phyloP scores from a whole-genome alignment of 2,113 vertebrate genomes.

The Cebus imitator region DNA sequence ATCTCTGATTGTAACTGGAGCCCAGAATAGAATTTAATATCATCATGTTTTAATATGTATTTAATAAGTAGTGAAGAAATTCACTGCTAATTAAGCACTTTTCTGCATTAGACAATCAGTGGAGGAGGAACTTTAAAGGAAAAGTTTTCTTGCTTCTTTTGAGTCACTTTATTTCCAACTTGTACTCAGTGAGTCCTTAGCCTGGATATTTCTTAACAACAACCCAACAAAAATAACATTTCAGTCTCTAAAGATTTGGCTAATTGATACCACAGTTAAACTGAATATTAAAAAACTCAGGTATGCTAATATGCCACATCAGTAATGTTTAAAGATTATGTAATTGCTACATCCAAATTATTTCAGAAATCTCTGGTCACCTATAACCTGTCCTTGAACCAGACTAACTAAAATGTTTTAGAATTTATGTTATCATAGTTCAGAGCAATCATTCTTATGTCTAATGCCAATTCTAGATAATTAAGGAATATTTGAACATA shows the following conservation, averaged over 20 bases:
- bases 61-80: not conserved
- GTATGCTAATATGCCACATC: not conserved
- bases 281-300: constrained; percentile 10
- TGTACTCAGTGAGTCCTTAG: not conserved
- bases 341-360: not conserved
- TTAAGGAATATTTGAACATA: not conserved
- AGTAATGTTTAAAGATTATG: not conserved
- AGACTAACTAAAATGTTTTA: not conserved
- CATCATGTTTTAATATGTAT: not conserved
- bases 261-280: not conserved
- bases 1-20: not conserved
- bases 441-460: not conserved
- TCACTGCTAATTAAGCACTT: not conserved
- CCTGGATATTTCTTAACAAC: not conserved
- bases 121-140: not conserved
- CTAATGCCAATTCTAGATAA: not conserved
- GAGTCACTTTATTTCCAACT: not conserved
- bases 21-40: not conserved
- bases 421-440: not conserved
- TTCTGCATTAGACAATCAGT: not conserved
- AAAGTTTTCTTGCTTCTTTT: not conserved
- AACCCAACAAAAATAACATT: not conserved
- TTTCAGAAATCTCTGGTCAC: not conserved
- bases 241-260: constrained; percentile 4
- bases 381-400: not conserved